Conservation (phyloP, 2,113 vertebrate species). For the Trinectes maculatus region DNA sequence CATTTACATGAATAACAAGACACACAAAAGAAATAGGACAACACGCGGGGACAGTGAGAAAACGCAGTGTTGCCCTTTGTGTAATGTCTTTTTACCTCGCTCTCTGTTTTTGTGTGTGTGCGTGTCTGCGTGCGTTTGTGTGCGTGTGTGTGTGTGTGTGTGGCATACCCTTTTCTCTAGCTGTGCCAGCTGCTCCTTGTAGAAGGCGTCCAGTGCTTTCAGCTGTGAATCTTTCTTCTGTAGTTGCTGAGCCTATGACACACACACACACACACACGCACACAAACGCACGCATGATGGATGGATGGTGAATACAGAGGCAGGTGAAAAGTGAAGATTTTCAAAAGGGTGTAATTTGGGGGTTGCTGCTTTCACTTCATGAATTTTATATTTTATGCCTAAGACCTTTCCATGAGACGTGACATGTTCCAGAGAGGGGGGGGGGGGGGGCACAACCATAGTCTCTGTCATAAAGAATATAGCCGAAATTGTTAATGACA, state of each 20-base stretch:
- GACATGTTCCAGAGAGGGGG: not conserved
- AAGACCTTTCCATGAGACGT: not conserved
- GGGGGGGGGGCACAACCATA: too few relatives aligned
- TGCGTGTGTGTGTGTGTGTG: constrained; percentile 18
- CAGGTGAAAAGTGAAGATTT: constrained; percentile 10
- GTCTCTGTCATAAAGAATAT: too few relatives aligned
- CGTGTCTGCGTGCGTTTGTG: constrained; percentile 5
- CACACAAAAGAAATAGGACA: too few relatives aligned
- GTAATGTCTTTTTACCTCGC: too few relatives aligned
- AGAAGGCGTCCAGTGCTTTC: constrained; percentile 84
- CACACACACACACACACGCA: constrained; percentile 20
- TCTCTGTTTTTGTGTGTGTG: too few relatives aligned
- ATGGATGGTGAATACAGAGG: constrained; percentile 1
- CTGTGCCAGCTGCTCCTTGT: constrained; percentile 87
- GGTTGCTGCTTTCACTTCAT: constrained; percentile 5
- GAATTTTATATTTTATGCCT: not conserved
- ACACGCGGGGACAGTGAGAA: too few relatives aligned
- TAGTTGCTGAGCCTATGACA: constrained; percentile 86
- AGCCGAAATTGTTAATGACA: not conserved
- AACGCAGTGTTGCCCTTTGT: too few relatives aligned
- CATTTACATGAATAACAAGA: too few relatives aligned
- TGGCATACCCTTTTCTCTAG: constrained; percentile 88
- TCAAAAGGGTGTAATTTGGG: constrained; percentile 10
- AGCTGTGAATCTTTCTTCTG: constrained; percentile 87
- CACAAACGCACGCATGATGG: constrained; percentile 23